Evolutionary conservation across 2,113 vertebrate species (phyloP).

Genomic region (Sminthopsis crassicaudata): DNA sequence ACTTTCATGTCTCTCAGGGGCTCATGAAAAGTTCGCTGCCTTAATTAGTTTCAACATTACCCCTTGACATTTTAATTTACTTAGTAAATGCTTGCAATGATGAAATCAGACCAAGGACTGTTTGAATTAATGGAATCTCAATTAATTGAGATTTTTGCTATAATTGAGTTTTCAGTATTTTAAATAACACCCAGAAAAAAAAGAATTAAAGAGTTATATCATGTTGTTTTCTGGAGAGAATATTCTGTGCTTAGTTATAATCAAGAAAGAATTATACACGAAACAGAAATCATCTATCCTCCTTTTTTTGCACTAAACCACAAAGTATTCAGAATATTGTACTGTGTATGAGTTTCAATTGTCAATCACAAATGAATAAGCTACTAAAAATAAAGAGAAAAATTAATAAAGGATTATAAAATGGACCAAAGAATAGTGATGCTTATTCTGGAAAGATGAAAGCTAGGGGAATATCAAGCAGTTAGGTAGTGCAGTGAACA

Average conservation of each 20-base stretch:
- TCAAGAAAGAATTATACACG: neutral
- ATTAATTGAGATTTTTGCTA: neutral
- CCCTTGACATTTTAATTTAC: slow-evolving; percentile 5
- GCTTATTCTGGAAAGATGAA: too few species aligned
- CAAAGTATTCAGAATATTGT: neutral
- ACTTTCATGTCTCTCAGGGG: neutral
- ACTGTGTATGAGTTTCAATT: neutral
- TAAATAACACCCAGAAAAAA: neutral
- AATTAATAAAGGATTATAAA: too few species aligned
- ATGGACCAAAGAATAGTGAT: too few species aligned
- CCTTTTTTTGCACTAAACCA: neutral
- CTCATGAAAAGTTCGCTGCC: slow-evolving; percentile 8
- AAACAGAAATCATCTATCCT: neutral
- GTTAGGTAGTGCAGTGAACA: too few species aligned
- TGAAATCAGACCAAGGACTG: neutral
- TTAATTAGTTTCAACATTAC: slow-evolving; percentile 41
- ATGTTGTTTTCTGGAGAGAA: neutral
- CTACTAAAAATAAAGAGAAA: neutral
- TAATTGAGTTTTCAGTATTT: neutral
- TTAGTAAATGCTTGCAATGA: slow-evolving; percentile 22
- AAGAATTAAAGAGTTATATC: neutral
- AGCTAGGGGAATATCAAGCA: too few species aligned
- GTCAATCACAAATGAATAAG: neutral
- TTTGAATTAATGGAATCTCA: slow-evolving; percentile 3
- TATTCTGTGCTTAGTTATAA: neutral